Evolutionary conservation across 2,888 invertebrate species (phyloP), one percentile per base, ranked within the genome.

Genomic region (Dysmachus trigonus): DNA sequence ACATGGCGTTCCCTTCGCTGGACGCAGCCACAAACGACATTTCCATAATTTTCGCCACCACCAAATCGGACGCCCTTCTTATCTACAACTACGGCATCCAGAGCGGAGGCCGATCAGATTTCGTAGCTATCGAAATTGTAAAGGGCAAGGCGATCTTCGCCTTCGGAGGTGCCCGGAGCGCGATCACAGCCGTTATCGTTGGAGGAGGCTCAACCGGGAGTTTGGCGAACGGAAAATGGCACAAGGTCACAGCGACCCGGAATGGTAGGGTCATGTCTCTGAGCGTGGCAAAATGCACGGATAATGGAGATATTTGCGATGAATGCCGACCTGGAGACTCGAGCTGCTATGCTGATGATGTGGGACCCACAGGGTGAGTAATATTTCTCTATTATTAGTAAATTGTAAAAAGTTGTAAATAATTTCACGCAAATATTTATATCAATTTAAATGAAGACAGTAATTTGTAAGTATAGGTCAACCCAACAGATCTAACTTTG

Each of bases 11-110:
- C 91, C 95, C 96, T 2, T 93, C 97, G 0, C 92, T 98, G 88
- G 97, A 97, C 91, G 95, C 97, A 0, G 96, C 96, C 77, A 97
- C 97, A 2, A 98, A 98, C 91, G 97, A 98, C 90, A 97, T 98
- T 88, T 96, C 97, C 0, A 95, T 98, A 85, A 95, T 97, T 86
- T 98, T 98, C 92, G 96, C 98, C 0, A 98, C 98, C 0, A 96
- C 96, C 1, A 97, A 97, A 91, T 94, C 95, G 0, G 95, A 98
- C 91, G 95, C 97, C 0, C 93, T 99, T 10, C 92, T 99, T n/a
- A 93, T 98, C 0, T 99, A 98, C 91, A 98, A 98, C 90, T 98
- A 96, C 90, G 98, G 98, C 0, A 93, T 95, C 1, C 97, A 97
- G 90, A 96, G 95, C 35, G 97, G 97, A 4, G 98, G 98, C 10